Conservation (phyloP, 2,888 invertebrate species). For the Scaptomyza polygonia region DNA sequence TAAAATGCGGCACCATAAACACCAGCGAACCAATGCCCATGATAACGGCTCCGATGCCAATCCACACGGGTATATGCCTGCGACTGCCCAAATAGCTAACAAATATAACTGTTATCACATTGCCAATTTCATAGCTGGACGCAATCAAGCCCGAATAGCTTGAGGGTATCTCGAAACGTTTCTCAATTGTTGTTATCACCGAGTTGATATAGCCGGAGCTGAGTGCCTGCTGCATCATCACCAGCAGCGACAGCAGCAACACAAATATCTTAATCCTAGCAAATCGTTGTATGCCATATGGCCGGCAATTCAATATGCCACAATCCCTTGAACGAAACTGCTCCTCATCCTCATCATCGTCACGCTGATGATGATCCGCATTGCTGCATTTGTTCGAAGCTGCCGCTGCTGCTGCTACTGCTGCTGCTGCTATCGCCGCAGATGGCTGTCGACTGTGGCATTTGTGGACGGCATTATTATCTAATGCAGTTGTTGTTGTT, state of each 20-base stretch:
- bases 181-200: slow-evolving; percentile 98
- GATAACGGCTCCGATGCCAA: slow-evolving; percentile 95
- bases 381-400: slow-evolving; percentile 82
- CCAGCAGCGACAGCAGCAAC: slow-evolving; percentile 93
- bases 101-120: slow-evolving; percentile 97
- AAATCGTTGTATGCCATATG: slow-evolving; percentile 93
- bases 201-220: slow-evolving; percentile 97
- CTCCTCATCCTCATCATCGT: slow-evolving; percentile 87
- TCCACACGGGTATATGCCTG: slow-evolving; percentile 97
- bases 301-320: slow-evolving; percentile 94
- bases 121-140: slow-evolving; percentile 97
- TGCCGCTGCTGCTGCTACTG: slow-evolving; percentile 8
- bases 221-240: slow-evolving; percentile 94
- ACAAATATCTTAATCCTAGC: slow-evolving; percentile 97
- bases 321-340: slow-evolving; percentile 90
- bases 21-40: slow-evolving; percentile 97
- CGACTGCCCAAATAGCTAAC: slow-evolving; percentile 97
- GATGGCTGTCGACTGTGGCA: slow-evolving; percentile 94
- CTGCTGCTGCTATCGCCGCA: slow-evolving; percentile 48
- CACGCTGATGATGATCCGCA: slow-evolving; percentile 38
- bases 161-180: slow-evolving; percentile 96
- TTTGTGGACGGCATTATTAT: slow-evolving; percentile 85
- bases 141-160: slow-evolving; percentile 96
- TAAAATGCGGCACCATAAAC: slow-evolving; percentile 97
- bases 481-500: slow-evolving; percentile 40